Percentiles rank a stretch among this genome's conserved stretches.
These are phyloP conservation scores for Ceratitis capitata DNA, from an alignment of 1,140 invertebrate genomes.

Conservation along the genomic window DNA sequence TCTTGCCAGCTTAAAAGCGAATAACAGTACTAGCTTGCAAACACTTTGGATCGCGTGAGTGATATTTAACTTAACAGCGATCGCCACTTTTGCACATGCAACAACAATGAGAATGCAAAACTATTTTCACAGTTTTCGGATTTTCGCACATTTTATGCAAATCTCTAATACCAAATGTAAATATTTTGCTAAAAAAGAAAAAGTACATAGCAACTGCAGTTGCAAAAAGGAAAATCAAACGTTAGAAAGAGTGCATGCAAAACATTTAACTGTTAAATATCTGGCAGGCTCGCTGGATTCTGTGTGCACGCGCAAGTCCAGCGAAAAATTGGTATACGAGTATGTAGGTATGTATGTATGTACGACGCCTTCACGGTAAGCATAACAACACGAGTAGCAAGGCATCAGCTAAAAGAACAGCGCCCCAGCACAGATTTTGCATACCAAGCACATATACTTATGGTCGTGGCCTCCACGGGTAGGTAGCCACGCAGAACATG, in stretches of 20 bases:
- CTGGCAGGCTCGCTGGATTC: conserved; percentile 19
- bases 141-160: conserved; percentile 28
- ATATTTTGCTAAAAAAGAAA: not conserved
- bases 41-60: conserved; percentile 11
- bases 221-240: not conserved
- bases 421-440: not conserved
- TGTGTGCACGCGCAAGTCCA: not conserved
- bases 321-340: not conserved
- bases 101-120: no score
- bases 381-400: conserved; percentile 9
- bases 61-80: conserved; percentile 4
- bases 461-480: not conserved
- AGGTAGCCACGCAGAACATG: not conserved
- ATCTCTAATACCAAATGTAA: not conserved
- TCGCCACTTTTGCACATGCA: not conserved
- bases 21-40: not conserved
- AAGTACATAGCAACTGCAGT: not conserved
- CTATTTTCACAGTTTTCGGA: not conserved
- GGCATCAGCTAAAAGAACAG: not conserved
- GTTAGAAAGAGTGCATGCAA: not conserved
- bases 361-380: not conserved
- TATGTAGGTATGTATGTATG: no score
- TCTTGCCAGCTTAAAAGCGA: not conserved
- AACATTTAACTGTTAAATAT: conserved; percentile 26
- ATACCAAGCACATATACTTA: not conserved